Base-by-base conservation (phyloP, 2,797 vertebrate genomes). In the Sciurus carolinensis region DNA sequence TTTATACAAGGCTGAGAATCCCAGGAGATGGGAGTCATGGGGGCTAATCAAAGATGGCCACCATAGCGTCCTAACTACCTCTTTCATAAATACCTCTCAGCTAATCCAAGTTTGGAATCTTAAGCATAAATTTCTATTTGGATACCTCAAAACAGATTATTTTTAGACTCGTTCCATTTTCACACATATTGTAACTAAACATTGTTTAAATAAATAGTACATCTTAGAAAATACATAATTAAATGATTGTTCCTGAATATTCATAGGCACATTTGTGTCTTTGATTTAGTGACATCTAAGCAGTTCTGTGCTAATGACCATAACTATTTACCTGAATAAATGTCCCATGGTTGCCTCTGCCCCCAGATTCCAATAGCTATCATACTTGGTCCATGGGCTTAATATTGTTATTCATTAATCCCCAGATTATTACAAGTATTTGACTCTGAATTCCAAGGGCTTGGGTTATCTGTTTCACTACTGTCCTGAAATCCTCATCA, bases 181-280 rank as follows among this genome's bases (percentile, higher is more conserved):
- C 30, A 73, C 20, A 39, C 13, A 28, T 47, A 81, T 47, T 92
- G 7, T 72, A 84, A 90, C 13, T 87, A 91, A 69, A 80, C 9
- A 82, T 7, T 81, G 42, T 64, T 87, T 85, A 89, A 80, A 82
- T 59, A 71, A 92, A 94, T 54, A 82, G 8, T 36, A 22, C 12
- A 71, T 77, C 28, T 62, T 76, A 85, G 81, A 84, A 76, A 24
- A 36, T 90, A 2, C 57, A 57, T 59, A 54, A 76, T 8, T 80
- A 36, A 90, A 69, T 50, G 22, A 36, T 20, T 79, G 75, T 62
- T 80, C 42, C 67, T 94, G 62, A 95, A 87, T 93, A 90, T 80
- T 94, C 77, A 93, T 22, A 73, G 39, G 39, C 52, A 95, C 73
- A 76, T 57, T 50, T 87, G 42, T 75, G 26, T 42, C 24, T 67